These are phyloP conservation scores for Mormyrus proboscirostris DNA, from an alignment of 2,797 vertebrate genomes.

Conservation along the genomic window DNA sequence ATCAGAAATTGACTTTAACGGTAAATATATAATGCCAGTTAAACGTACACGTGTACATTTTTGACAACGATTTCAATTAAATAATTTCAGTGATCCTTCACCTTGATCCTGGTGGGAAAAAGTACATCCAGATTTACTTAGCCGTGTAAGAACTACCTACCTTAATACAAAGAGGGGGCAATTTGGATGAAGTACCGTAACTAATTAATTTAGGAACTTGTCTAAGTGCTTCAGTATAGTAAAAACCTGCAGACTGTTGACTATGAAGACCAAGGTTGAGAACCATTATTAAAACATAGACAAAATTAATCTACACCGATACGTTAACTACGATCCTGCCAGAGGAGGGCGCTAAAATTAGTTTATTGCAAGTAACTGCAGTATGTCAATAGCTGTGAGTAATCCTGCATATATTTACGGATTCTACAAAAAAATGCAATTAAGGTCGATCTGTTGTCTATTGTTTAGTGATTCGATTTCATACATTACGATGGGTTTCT, in stretches of 20 bases:
- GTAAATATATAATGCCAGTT: not conserved
- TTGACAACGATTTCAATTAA: not conserved
- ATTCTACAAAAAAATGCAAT: too few species aligned
- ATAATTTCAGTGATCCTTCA: not conserved
- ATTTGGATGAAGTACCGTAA: not conserved
- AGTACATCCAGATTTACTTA: not conserved
- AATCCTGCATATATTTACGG: too few species aligned
- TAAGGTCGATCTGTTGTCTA: too few species aligned
- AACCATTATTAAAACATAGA: not conserved
- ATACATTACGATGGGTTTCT: not conserved
- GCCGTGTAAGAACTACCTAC: not conserved
- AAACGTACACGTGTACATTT: not conserved
- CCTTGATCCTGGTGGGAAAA: not conserved
- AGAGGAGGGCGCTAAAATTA: not conserved
- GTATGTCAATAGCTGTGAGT: too few species aligned
- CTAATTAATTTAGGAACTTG: not conserved
- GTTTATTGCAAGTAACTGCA: not conserved
- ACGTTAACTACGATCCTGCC: not conserved
- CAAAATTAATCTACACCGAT: not conserved
- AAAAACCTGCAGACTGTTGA: not conserved
- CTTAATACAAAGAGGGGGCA: not conserved
- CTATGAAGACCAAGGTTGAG: not conserved
- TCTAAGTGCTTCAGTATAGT: not conserved
- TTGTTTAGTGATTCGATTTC: not conserved
- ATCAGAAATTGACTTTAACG: not conserved